Evolutionary conservation across 2,113 vertebrate species (phyloP).

Genomic region (Sterrhoptilus dennistouni): DNA sequence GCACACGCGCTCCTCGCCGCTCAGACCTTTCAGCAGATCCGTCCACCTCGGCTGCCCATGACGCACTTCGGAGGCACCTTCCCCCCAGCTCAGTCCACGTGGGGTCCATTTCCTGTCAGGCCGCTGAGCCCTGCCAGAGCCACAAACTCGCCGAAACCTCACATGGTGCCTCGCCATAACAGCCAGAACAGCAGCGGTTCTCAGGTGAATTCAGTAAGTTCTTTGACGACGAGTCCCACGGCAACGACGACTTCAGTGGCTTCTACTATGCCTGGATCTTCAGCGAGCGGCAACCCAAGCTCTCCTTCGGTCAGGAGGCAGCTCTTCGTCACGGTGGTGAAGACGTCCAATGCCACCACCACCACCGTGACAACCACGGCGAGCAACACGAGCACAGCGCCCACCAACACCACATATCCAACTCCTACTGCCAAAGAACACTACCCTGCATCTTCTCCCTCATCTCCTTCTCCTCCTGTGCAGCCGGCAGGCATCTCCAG

Average conservation of each 20-base stretch:
- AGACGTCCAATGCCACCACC: constrained; percentile 78
- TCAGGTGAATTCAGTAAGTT: constrained; percentile 78
- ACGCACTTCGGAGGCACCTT: constrained; percentile 98
- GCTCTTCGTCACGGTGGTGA: constrained; percentile 91
- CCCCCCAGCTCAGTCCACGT: constrained; percentile 92
- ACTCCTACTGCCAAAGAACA: constrained; percentile 84
- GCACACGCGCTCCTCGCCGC: constrained; percentile 91
- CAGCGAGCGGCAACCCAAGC: constrained; percentile 78
- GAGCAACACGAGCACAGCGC: constrained; percentile 76
- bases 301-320: constrained; percentile 93
- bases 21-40: constrained; percentile 99
- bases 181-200: constrained; percentile 83
- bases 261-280: constrained; percentile 76
- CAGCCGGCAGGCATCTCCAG: constrained; percentile 71
- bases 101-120: constrained; percentile 96
- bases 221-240: constrained; percentile 75
- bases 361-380: constrained; percentile 79
- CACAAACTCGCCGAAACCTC: constrained; percentile 94
- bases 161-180: constrained; percentile 84
- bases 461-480: constrained; percentile 76
- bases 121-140: constrained; percentile 94
- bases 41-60: constrained; percentile 96
- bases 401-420: constrained; percentile 77
- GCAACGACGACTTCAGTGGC: constrained; percentile 73
- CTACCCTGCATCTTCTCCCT: constrained; percentile 78